Evolutionary conservation across 2,113 vertebrate genomes (phyloP), one percentile per base, ranked within the genome.

Genomic region (Carlito syrichta): DNA sequence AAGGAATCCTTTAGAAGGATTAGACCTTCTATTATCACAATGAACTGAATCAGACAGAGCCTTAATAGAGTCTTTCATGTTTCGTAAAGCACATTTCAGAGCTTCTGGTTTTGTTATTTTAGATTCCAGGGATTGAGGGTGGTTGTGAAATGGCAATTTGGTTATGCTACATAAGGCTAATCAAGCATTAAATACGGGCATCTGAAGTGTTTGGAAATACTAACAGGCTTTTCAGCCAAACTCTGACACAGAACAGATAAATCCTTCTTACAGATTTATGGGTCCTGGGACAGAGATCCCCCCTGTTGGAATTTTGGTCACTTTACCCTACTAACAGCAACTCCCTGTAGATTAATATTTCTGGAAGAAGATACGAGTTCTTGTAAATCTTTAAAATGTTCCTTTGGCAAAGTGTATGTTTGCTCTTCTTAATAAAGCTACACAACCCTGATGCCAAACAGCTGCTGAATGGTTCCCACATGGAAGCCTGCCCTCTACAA

Each of bases 131-230:
- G 58, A 85, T 1, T n/a, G 52, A 87, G 79, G n/a, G 63, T 96
- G 86, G 76, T 96, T 97, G 84, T 90, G 85, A 95, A 97, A 97
- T 94, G 86, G 63, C 83, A 94, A 54, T 93, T 94, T 91, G 93
- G 95, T 97, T 96, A 86, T 90, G 94, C 97, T 96, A 77, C 86
- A n/a, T 88, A 78, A 93, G 88, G 50, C 56, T 50, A 94, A 92
- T 60, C 96, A 98, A 95, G 93, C 96, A 95, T 96, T 96, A 95
- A 95, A 96, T 92, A 88, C 6, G 45, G 95, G 94, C 86, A 96
- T 96, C 95, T 97, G 95, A 92, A 97, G 88, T 62, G 76, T 74
- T 54, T 97, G 92, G 87, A 97, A 96, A 92, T 73, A 77, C 52
- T 73, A 86, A 77, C n/a, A 97, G 54, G 30, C 38, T 43, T 95